phyloP scores from a whole-genome alignment of 2,888 invertebrate species.

The Tinea semifulvella region DNA sequence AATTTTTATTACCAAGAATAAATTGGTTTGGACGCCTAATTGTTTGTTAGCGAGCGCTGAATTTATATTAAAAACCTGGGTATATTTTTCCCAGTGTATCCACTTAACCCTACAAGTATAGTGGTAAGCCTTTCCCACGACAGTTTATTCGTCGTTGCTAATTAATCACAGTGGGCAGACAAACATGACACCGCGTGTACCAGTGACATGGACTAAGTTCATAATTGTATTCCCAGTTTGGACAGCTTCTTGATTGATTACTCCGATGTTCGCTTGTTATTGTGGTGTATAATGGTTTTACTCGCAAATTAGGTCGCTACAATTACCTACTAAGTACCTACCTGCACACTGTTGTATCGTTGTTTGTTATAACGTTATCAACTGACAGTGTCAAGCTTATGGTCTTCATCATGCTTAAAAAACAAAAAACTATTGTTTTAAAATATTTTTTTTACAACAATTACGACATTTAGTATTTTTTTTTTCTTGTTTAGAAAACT shows the following conservation, averaged over 20 bases:
- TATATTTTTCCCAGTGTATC: too few relatives aligned
- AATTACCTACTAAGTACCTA: background rate
- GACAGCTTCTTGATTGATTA: constrained; percentile 60
- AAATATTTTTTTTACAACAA: too few relatives aligned
- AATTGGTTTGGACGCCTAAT: too few relatives aligned
- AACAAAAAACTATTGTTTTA: too few relatives aligned
- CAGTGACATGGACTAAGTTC: constrained; percentile 58
- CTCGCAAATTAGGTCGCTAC: constrained; percentile 10
- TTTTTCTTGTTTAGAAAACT: too few relatives aligned
- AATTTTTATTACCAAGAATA: too few relatives aligned
- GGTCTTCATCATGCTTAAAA: too few relatives aligned
- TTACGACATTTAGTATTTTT: too few relatives aligned
- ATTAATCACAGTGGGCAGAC: constrained; percentile 49
- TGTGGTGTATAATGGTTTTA: constrained; percentile 1
- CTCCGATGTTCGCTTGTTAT: constrained; percentile 17
- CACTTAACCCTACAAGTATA: constrained; percentile 3
- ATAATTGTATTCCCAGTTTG: constrained; percentile 63
- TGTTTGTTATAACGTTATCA: too few relatives aligned
- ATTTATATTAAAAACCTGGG: too few relatives aligned
- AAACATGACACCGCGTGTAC: constrained; percentile 37
- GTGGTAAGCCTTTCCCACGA: constrained; percentile 12
- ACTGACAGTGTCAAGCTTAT: too few relatives aligned
- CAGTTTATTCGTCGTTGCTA: constrained; percentile 23
- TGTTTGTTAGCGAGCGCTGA: too few relatives aligned
- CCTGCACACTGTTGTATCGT: background rate